Base-by-base conservation (phyloP, 2,797 vertebrate species). In the Vultur gryphus region DNA sequence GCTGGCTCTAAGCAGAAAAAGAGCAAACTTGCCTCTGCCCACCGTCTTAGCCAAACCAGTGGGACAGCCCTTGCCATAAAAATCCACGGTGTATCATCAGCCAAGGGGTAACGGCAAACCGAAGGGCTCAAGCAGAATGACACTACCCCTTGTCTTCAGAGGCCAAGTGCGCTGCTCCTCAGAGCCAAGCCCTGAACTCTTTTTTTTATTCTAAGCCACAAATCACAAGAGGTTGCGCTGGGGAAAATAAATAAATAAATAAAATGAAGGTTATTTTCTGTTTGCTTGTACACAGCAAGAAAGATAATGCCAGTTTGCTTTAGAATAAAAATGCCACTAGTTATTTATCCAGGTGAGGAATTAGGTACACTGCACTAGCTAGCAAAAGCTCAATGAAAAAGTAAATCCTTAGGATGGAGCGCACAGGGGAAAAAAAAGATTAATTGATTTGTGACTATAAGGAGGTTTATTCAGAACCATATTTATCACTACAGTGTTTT, bases 401-500 rank as follows among this genome's bases (percentile, higher is more conserved):
- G 95, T 97, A 97, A 97, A 97, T 97, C 95, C 91, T 89, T 16
- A 89, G 84, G 90, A 97, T 81, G 73, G 71, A 95, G 85, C 2
- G 4, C 83, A 67, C 6, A 10, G 59, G 71, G 80, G 64, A 71
- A 89, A 92, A 81, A 90, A 96, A 88, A 94, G 97, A 97, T 97
- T 93, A 96, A 97, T 97, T 97, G 97, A 95, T 93, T 91, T 81
- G 18, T 92, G 97, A 96, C 93, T 96, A 96, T 16, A 76, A 95
- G 94, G 78, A 96, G 95, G 93, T 94, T 97, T 97, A 97, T 98
- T 97, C 96, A 67, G 93, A 95, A 95, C 84, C 64, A 28, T 97
- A 98, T 98, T 97, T 98, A 97, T 97, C 97, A 97, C 97, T 97
- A 95, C 92, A 96, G 96, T 96, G 96, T 96, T 95, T 87, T 81